Evolutionary conservation across 2,888 invertebrate species (phyloP), one percentile per base, ranked within the genome.

Genomic region (Callyntrura sp.): DNA sequence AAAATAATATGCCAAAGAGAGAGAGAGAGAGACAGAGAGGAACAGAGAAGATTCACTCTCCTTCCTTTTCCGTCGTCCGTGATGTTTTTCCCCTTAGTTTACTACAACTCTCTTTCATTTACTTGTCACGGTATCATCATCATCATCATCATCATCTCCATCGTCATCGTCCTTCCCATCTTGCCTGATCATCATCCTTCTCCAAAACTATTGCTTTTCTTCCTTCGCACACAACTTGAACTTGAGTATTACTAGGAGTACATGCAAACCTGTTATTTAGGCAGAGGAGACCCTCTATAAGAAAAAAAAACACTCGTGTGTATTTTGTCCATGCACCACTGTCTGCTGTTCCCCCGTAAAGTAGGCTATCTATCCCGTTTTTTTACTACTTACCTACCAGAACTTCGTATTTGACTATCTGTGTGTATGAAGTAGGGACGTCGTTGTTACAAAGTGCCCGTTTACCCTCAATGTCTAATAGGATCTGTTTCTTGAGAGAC

Each of bases 401-500:
- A n/a, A n/a, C n/a, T n/a, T n/a, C n/a, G 1, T 51, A 51, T n/a
- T 51, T 11, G 5, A 11, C 14, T 51, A 51, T 51, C 11, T 51
- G 51, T n/a, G n/a, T n/a, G 9, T n/a, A 51, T n/a, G 51, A 35
- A 35, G 6, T 35, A 35, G 35, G 35, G 14, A 51, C 51, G 51
- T 51, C n/a, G 51, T 51, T 51, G n/a, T 51, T 51, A 51, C 51
- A 51, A 11, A 65, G 23, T 1, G 43, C 43, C n/a, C 73, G 20
- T 23, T 17, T 25, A 73, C 73, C 17, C 73, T 81, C 48, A 23
- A 79, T 20, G 86, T 17, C 85, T 78, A 78, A 85, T 85, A 76
- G 76, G 76, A 85, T 78, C 85, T 78, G 12, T 85, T 81, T 81
- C 48, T 43, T 35, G 60, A 87, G 20, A 79, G 86, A 81, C 86